Conservation (phyloP, 53 echinoderm and acorn worm species). For the Paracentrotus lividus region DNA sequence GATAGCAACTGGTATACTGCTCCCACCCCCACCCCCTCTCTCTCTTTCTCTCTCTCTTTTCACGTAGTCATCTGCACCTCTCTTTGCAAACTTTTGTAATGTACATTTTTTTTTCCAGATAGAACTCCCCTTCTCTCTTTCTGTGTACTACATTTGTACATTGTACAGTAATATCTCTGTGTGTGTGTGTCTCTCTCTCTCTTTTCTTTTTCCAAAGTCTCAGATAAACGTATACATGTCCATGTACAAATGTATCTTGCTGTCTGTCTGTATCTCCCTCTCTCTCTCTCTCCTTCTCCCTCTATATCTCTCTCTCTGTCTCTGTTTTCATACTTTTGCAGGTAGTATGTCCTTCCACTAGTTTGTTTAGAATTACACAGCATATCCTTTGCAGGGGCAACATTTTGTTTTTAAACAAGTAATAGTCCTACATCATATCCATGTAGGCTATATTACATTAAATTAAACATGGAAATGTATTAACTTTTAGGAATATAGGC, state of each 20-base stretch:
- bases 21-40: not conserved
- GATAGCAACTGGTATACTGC: too few relatives aligned
- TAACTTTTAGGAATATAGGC: too few relatives aligned
- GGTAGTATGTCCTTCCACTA: slow-evolving; percentile 13
- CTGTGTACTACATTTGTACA: too few relatives aligned
- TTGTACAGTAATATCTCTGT: too few relatives aligned
- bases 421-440: not conserved
- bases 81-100: too few relatives aligned
- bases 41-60: not conserved
- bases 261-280: not conserved
- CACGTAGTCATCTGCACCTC: too few relatives aligned
- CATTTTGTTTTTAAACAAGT: not conserved
- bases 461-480: not conserved
- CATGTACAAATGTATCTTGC: too few relatives aligned
- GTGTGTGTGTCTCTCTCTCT: too few relatives aligned
- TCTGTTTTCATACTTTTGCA: not conserved
- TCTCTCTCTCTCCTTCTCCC: slow-evolving; percentile 7
- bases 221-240: too few relatives aligned
- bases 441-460: not conserved
- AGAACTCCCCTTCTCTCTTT: too few relatives aligned
- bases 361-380: slow-evolving; percentile 16
- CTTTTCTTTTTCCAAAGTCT: too few relatives aligned
- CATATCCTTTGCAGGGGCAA: not conserved
- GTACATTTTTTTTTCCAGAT: too few relatives aligned
- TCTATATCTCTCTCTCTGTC: not conserved